These are phyloP conservation scores for Drosophila ananassae DNA, from an alignment of 1,140 invertebrate species.

Conservation along the genomic window DNA sequence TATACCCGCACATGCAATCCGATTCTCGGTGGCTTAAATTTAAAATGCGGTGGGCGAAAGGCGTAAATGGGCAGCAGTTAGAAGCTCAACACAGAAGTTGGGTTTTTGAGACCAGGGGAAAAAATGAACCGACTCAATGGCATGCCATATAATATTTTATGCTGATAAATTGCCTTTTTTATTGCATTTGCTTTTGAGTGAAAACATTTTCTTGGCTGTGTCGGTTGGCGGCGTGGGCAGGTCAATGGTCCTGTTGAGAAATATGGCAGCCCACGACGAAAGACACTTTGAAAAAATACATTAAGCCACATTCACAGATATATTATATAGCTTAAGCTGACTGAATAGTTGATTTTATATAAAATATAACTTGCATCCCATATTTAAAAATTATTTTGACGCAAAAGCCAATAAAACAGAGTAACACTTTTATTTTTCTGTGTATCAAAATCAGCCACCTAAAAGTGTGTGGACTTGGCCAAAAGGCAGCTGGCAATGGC, in stretches of 20 bases:
- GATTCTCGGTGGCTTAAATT: conserved; percentile 61
- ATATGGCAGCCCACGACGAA: conserved; percentile 48
- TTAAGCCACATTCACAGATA: neutral
- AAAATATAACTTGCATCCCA: no score
- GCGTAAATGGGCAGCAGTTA: conserved; percentile 64
- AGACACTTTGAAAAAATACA: conserved; percentile 9
- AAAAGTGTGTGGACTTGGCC: conserved; percentile 28
- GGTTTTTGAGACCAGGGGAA: conserved; percentile 25
- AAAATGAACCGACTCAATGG: conserved; percentile 79
- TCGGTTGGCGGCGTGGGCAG: conserved; percentile 44
- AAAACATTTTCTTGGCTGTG: conserved; percentile 74
- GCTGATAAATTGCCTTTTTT: conserved; percentile 82
- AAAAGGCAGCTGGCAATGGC: conserved; percentile 36
- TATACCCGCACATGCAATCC: conserved; percentile 34
- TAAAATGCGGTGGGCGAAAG: conserved; percentile 49
- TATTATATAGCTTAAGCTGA: no score
- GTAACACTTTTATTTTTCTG: neutral
- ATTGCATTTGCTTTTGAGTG: conserved; percentile 82
- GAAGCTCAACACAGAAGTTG: conserved; percentile 14
- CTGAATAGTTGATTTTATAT: no score
- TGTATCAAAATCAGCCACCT: neutral
- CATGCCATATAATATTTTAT: conserved; percentile 83
- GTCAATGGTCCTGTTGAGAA: conserved; percentile 70
- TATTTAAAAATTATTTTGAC: no score
- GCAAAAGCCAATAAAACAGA: no score